Evolutionary conservation across 2,888 invertebrate genomes (phyloP), one percentile per base, ranked within the genome.

Genomic region (Carcina quercana): DNA sequence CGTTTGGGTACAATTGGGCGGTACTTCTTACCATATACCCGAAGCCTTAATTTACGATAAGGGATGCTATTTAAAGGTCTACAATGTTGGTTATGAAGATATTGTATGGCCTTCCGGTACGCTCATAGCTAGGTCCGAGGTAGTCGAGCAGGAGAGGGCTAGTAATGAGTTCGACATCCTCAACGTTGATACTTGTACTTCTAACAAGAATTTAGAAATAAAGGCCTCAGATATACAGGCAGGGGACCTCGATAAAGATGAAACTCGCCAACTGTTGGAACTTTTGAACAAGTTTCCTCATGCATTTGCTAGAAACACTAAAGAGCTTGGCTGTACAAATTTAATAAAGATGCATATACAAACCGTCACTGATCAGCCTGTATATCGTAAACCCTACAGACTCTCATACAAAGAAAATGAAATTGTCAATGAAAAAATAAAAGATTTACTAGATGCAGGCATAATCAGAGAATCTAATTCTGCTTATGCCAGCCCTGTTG

Each of bases 311-410:
- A 3, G 1, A 1, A n/a, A 19, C n/a, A 28, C 28, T 13, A 3
- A 13, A 3, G 28, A 28, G 10, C 10, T 28, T n/a, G 28, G 28
- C 2, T 7, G 4, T 3, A 28, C 28, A 4, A n/a, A 28, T 19
- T 10, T 6, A 13, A 28, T 28, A 1, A 20, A 28, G 14, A 22
- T 35, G 28, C 8, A 30, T 5, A 35, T 35, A 3, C 10, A 27
- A 24, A n/a, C 29, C n/a, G 24, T 15, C n/a, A 6, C 17, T 2
- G 25, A 35, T 14, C 30, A 30, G 25, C 35, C 35, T 1, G 30
- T 35, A 8, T 30, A 12, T 15, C 21, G 17, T 24, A n/a, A 25
- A 14, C 35, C 35, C 1, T 35, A 35, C n/a, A 26, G 35, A 13
- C 12, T 35, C 3, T 30, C 35, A 1, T n/a, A 19, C 1, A 8